These are phyloP conservation scores for Pantala flavescens DNA, from an alignment of 1,140 invertebrate genomes.

Conservation along the genomic window DNA sequence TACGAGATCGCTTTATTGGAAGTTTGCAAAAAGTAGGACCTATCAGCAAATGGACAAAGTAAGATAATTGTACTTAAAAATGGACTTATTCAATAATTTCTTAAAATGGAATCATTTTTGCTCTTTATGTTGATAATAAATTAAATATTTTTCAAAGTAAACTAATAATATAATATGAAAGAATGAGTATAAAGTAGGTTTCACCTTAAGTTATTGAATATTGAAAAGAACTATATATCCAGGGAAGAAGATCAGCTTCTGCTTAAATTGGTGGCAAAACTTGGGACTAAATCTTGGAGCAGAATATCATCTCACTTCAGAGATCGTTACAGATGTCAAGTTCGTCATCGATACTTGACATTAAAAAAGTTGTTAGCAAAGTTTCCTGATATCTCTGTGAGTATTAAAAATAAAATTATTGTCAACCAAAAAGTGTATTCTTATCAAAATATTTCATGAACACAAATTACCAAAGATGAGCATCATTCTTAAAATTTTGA, in stretches of 20 bases:
- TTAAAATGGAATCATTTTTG: too few species aligned
- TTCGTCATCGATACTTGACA: neutral
- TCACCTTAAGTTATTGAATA: too few species aligned
- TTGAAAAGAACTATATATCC: too few species aligned
- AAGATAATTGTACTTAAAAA: neutral
- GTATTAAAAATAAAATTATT: neutral
- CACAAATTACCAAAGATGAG: neutral
- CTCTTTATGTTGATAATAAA: too few species aligned
- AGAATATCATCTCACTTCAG: neutral
- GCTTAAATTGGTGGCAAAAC: constrained; percentile 30
- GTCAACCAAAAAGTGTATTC: neutral
- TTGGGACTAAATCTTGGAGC: constrained; percentile 31
- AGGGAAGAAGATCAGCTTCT: constrained; percentile 36
- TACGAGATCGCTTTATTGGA: constrained; percentile 38
- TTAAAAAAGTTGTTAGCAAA: neutral
- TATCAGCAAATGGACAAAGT: constrained; percentile 7
- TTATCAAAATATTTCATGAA: neutral
- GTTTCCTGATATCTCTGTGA: neutral
- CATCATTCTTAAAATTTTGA: neutral
- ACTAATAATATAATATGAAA: too few species aligned
- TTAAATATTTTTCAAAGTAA: too few species aligned
- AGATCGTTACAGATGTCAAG: neutral
- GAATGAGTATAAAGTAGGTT: too few species aligned
- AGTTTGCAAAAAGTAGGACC: neutral
- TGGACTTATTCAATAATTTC: too few species aligned